phyloP scores from a whole-genome alignment of 2,888 invertebrate species.

The Gortyna flavago region DNA sequence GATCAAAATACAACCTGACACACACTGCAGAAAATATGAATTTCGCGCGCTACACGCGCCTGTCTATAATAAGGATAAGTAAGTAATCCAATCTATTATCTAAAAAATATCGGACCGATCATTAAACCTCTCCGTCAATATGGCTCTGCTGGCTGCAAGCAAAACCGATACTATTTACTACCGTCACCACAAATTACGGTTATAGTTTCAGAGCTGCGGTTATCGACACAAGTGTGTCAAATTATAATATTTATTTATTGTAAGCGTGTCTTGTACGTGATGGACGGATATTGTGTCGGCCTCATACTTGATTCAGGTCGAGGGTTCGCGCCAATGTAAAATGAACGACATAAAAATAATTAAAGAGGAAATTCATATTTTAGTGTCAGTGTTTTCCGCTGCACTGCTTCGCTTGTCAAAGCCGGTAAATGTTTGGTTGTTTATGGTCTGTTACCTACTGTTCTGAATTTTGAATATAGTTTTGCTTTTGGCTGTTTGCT shows the following conservation, averaged over 20 bases:
- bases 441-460: not conserved
- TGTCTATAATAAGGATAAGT: not conserved
- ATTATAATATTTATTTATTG: slow-evolving; percentile 78
- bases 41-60: not conserved
- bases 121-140: no score
- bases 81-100: not conserved
- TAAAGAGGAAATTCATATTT: slow-evolving; percentile 51
- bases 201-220: slow-evolving; percentile 66
- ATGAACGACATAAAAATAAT: slow-evolving; percentile 62
- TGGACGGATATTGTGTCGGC: slow-evolving; percentile 68
- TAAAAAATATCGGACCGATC: not conserved
- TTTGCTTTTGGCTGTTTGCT: not conserved
- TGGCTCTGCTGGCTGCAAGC: slow-evolving; percentile 17
- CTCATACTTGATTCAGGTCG: slow-evolving; percentile 80
- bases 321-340: slow-evolving; percentile 60
- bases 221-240: slow-evolving; percentile 79
- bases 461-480: not conserved
- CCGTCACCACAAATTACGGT: slow-evolving; percentile 66
- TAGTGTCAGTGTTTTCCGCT: slow-evolving; percentile 39
- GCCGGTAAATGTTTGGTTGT: slow-evolving; percentile 12
- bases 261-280: slow-evolving; percentile 76
- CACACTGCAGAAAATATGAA: not conserved
- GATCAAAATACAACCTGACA: not conserved
- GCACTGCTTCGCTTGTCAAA: not conserved
- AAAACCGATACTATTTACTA: slow-evolving; percentile 48